Evolutionary conservation across 2,888 invertebrate genomes (phyloP).

Genomic region (Nebria brevicollis): DNA sequence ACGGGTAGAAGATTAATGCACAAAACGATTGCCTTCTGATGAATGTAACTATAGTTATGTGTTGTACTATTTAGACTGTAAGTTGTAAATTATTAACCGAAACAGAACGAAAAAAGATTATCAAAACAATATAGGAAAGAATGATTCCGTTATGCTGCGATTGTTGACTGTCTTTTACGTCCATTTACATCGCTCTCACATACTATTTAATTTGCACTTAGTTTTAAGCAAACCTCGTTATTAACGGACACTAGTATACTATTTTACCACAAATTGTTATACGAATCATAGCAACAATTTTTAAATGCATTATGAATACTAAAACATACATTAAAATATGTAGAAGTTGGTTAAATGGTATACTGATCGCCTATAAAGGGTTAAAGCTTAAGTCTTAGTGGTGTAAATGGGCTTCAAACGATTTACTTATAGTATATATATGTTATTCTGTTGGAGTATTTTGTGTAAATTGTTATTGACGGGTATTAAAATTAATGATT

Average conservation of each 20-base stretch:
- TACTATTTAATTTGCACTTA: no score
- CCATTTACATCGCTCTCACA: neutral
- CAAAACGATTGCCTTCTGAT: conserved; percentile 47
- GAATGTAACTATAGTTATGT: conserved; percentile 43
- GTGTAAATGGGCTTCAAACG: neutral
- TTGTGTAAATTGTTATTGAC: neutral
- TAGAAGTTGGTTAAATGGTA: no score
- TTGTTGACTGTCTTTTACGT: conserved; percentile 6
- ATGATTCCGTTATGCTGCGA: neutral
- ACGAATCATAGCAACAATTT: no score
- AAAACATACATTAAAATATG: no score
- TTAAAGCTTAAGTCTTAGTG: neutral
- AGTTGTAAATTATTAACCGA: conserved; percentile 16
- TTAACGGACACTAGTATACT: no score
- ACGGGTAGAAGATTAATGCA: conserved; percentile 46
- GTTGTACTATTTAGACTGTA: conserved; percentile 41
- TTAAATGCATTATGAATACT: no score
- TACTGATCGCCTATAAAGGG: neutral
- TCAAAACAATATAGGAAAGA: neutral
- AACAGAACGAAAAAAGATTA: neutral
- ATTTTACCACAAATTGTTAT: no score
- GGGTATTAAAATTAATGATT: neutral
- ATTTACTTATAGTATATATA: neutral
- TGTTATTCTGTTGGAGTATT: neutral
- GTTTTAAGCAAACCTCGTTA: neutral